Base-by-base conservation (phyloP, 1,140 invertebrate genomes). In the Brachionus sp. region DNA sequence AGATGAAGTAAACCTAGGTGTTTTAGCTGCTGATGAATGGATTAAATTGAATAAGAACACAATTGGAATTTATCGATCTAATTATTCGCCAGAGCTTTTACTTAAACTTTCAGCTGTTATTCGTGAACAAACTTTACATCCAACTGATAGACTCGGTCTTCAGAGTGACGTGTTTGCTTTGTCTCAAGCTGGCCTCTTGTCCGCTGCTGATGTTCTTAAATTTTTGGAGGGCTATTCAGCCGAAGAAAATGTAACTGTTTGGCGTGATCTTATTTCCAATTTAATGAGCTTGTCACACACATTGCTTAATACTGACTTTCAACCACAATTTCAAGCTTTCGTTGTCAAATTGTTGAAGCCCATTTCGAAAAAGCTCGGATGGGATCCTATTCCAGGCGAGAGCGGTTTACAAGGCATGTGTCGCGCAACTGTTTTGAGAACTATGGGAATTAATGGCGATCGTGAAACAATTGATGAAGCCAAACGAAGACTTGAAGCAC, bases 371-470 rank as follows among this genome's bases (percentile, higher is more conserved):
- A 50, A 64, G 39, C 33, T 83, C 5, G 68, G 66, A 3, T 83
- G 82, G 66, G 46, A 83, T 13, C 29, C 23, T 19, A 42, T 53
- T 5, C 10, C 16, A 25, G 46, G 37, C 7, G 82, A 83, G 73
- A 73, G 39, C 42, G 57, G 44, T 13, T 7, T 96, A 57, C 92
- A 93, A 84, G 94, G 93, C 0, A 90, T 98, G 84, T 90, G 98
- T 23, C 90, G 96, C 73, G 93, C 93, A 83, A 89, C 98, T 35
- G 92, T 97, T 3, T 88, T 98, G 10, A 91, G 92, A 16, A 91
- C 93, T 66, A 92, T 98, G 88, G 94, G 94, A 6, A 91, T 92
- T 46, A 93, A 93, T 85, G 93, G 93, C 82, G 94, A 97, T 86
- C 90, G 92, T 9, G 90, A 91, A 0, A 92, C 93, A 0, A 92